phyloP scores from a whole-genome alignment of 2,888 invertebrate genomes.

The Anarsia innoxiella region DNA sequence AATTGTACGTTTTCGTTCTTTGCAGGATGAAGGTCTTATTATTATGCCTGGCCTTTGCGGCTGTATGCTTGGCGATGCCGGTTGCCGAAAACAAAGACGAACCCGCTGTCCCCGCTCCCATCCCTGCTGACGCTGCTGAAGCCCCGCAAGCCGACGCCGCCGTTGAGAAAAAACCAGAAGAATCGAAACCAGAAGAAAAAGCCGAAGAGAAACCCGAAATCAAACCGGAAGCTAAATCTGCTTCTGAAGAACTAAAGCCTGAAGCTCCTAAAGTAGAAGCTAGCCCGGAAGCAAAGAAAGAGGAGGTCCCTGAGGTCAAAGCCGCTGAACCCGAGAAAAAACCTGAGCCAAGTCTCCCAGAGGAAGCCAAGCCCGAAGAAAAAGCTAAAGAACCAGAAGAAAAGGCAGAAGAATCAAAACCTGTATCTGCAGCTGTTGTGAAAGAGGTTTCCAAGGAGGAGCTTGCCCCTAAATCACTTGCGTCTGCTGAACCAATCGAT shows the following conservation, averaged over 20 bases:
- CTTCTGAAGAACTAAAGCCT: slow-evolving; percentile 26
- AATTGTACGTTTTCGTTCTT: slow-evolving; percentile 42
- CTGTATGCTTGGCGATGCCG: slow-evolving; percentile 76
- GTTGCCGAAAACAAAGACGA: slow-evolving; percentile 66
- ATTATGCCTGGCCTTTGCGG: slow-evolving; percentile 74
- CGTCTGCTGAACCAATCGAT: slow-evolving; percentile 40
- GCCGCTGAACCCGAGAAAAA: slow-evolving; percentile 18
- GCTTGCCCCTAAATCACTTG: slow-evolving; percentile 35
- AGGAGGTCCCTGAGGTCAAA: slow-evolving; percentile 31
- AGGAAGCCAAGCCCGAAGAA: slow-evolving; percentile 22
- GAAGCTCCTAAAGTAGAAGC: slow-evolving; percentile 25
- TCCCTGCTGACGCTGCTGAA: slow-evolving; percentile 24
- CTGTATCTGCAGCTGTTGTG: slow-evolving; percentile 32
- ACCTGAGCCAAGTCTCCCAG: slow-evolving; percentile 15
- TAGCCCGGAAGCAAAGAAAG: slow-evolving; percentile 29
- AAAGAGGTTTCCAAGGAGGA: slow-evolving; percentile 40
- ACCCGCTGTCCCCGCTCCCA: slow-evolving; percentile 29
- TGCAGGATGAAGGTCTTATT: slow-evolving; percentile 80
- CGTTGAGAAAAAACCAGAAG: slow-evolving; percentile 34
- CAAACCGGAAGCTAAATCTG: slow-evolving; percentile 28
- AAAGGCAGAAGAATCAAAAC: slow-evolving; percentile 28
- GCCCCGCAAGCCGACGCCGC: slow-evolving; percentile 20
- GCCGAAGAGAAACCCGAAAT: slow-evolving; percentile 26
- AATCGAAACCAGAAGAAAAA: slow-evolving; percentile 29
- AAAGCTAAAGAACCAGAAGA: slow-evolving; percentile 26